Base-by-base conservation (phyloP, 2,797 vertebrate genomes). In the Nannoperca australis region DNA sequence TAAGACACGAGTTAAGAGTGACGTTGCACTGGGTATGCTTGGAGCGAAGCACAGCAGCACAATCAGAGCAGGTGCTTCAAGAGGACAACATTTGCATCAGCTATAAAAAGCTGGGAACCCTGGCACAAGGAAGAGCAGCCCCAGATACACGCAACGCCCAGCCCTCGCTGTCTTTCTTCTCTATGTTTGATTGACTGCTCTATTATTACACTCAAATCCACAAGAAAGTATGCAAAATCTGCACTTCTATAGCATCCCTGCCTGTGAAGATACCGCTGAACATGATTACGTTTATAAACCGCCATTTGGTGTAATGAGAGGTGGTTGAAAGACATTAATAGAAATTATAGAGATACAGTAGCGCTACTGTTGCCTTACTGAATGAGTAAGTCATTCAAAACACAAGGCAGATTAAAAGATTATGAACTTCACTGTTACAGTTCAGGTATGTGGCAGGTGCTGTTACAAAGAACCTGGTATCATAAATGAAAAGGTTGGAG, bases 61-160 rank as follows among this genome's bases (percentile, higher is more conserved):
- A 70, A 40, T 78, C 82, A 80, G 64, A 47, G 56, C 71, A 79
- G 73, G 56, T 76, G 73, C 72, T 87, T 87, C 70, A 83, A 85
- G 62, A 55, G 18, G 74, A 81, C 58, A 50, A 75, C 68, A 91
- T 92, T 89, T 85, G 79, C 85, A 90, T 89, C 27, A 22, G 58
- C 86, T 87, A 83, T 85, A 87, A 85, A 88, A 79, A 88, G 77
- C 66, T 71, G 69, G 71, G 85, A 85, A 88, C 58, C 53, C 66
- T 63, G 36, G 45, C 60, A 85, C 82, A 78, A 32, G 69, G 87
- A 91, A 85, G 77, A 75, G 45, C 32, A 61, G 32, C 8, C 47
- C 10, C 45, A 18, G 1, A 60, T 34, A 73, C 2, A 15, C n/a
- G 42, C 15, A 17, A 7, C 73, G 27, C 20, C n/a, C 50, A 34